Base-by-base conservation (phyloP, 1,140 invertebrate species). In the Pachyrhynchus sulphureomaculatus region DNA sequence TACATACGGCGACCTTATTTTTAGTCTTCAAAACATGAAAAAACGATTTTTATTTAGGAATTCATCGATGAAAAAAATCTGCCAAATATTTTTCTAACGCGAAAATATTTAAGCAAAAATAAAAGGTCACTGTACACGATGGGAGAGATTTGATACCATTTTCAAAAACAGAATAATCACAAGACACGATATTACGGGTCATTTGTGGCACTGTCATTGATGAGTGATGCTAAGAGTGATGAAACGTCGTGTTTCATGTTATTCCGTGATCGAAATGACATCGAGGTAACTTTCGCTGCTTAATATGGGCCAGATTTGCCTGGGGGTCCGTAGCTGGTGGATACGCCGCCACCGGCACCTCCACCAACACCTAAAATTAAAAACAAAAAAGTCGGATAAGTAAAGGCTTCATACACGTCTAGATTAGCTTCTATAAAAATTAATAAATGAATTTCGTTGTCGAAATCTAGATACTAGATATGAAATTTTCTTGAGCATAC, bases 301-400 rank as follows among this genome's bases (percentile, higher is more conserved):
- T 69, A 73, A 44, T 73, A 73, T 4, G 68, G 68, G 26, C 72
- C 72, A 64, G 72, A 65, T 60, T 73, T 73, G 62, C 70, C 72
- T 21, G 72, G 72, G 24, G 70, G 63, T 8, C 71, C 71, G 65
- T 73, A 73, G 53, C 70, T 73, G 60, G 62, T 23, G 24, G 71
- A 73, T 33, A 73, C 52, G 2, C 67, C 69, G 23, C 69, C 64
- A 39, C 69, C 67, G 21, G 61, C 59, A 15, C 68, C 68, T 34
- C 68, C 68, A 33, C 62, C 61, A 34, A 54, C 53, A 54, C 59
- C 59, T 62, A 32, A 37, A 49, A 62, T 41, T 36, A 18, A 32
- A 8, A 45, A 1, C 9, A 45, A 20, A 1, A 45, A 33, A 1
- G 8, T 32, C 21, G 36, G 36, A 37, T 33, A 33, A n/a, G n/a